Evolutionary conservation across 2,113 vertebrate species (phyloP).

Genomic region (Tonatia bakeri): DNA sequence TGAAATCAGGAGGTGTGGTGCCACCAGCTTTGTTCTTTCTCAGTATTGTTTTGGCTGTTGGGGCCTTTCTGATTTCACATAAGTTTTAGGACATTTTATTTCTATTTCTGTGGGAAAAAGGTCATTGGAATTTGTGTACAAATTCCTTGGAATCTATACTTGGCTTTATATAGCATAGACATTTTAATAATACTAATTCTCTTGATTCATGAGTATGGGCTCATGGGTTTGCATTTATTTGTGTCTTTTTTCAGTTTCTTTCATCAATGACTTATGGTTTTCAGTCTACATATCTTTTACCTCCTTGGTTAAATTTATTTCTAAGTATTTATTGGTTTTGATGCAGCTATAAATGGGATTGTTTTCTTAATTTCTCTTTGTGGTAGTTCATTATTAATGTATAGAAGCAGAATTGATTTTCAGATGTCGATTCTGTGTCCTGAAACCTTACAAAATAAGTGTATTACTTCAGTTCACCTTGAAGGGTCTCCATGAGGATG

Average conservation of each 20-base stretch:
- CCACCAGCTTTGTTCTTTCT: neutral
- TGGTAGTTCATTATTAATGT: neutral
- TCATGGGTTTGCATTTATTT: neutral
- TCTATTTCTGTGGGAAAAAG: neutral
- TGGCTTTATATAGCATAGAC: neutral
- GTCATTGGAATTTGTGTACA: neutral
- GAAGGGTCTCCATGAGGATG: neutral
- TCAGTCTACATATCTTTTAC: neutral
- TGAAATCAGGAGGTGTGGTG: neutral
- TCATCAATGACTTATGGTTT: neutral
- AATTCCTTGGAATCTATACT: neutral
- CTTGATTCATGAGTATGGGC: neutral
- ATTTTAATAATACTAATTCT: neutral
- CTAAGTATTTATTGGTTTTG: neutral
- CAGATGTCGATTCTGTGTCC: neutral
- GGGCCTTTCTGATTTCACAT: neutral
- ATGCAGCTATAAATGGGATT: neutral
- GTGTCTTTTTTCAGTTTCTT: neutral
- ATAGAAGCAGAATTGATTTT: neutral
- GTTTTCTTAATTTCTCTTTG: neutral
- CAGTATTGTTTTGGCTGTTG: neutral
- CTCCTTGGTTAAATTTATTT: neutral
- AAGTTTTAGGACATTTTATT: neutral
- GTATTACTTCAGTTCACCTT: neutral
- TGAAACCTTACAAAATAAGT: neutral